Evolutionary conservation across 2,113 vertebrate genomes (phyloP), one percentile per base, ranked within the genome.

Genomic region (Polypterus bichir): DNA sequence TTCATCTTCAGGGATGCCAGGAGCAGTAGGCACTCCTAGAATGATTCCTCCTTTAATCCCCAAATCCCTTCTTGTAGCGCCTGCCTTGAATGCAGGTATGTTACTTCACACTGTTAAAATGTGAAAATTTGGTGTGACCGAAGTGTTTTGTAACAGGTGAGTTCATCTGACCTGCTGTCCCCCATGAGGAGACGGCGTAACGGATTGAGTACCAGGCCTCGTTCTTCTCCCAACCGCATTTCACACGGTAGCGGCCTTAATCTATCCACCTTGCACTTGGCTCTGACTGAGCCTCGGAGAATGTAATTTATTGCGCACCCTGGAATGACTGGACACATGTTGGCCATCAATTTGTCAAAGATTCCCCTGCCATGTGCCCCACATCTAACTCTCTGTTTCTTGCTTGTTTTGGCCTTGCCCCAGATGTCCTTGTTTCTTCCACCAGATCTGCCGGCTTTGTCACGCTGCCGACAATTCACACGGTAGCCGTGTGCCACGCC

Each of bases 241-340:
- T 81, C 80, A 79, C 79, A 81, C 71, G 68, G 76, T 75, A 77
- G 75, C 82, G 74, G 75, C 81, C 76, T 75, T 69, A 63, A 71
- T 67, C 77, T 74, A 75, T 59, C 66, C 63, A 59, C 78, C 76
- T 74, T 66, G 62, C 73, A 54, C 71, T 78, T 69, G 73, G 69
- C 71, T 72, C 67, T 48, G 69, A 70, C 72, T 73, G 66, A 69
- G 68, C 44, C 53, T 68, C 65, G 68, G 71, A 69, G 78, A 81
- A 82, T 79, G 77, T 74, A 67, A 80, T 84, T 81, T 74, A 78
- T 66, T 66, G 75, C 7, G 60, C 64, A 68, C 71, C 73, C 70
- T 61, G 49, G 74, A 73, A 68, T 75, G 70, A 72, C 70, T 70
- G 68, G 69, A 78, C 83, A 85, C 79, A 77, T 81, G 81, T 76